Conservation (phyloP, 2,113 vertebrate genomes). For the Stigmatopora argus region DNA sequence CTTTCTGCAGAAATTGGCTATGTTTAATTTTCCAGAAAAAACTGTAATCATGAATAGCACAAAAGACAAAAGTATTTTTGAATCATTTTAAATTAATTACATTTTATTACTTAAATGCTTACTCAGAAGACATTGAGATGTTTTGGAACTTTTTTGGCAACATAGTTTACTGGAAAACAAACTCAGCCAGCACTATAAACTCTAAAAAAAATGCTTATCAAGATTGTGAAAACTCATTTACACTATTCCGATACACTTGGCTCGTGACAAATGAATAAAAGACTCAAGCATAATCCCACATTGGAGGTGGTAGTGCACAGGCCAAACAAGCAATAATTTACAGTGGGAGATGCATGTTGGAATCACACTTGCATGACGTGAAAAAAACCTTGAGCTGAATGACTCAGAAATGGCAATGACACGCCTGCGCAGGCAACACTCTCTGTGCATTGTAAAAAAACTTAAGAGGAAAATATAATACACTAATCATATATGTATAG, state of each 20-base stretch:
- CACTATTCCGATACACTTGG: not conserved
- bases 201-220: not conserved
- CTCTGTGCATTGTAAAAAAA: not conserved
- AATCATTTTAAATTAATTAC: too few relatives aligned
- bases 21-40: too few relatives aligned
- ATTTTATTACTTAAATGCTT: too few relatives aligned
- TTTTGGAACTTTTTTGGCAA: too few relatives aligned
- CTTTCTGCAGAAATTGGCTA: too few relatives aligned
- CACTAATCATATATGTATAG: too few relatives aligned
- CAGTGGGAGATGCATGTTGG: slow-evolving; percentile 5
- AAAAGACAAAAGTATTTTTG: too few relatives aligned
- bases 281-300: not conserved
- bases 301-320: not conserved
- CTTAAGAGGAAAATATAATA: not conserved
- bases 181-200: not conserved
- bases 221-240: not conserved
- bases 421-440: not conserved
- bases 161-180: too few relatives aligned
- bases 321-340: slow-evolving; percentile 3
- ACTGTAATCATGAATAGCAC: too few relatives aligned
- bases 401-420: not conserved
- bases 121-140: too few relatives aligned
- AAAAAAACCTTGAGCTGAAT: not conserved
- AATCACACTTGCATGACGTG: slow-evolving; percentile 3
- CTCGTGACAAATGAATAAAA: not conserved